phyloP scores from a whole-genome alignment of 2,888 invertebrate genomes.

The Epistrophe grossulariae region DNA sequence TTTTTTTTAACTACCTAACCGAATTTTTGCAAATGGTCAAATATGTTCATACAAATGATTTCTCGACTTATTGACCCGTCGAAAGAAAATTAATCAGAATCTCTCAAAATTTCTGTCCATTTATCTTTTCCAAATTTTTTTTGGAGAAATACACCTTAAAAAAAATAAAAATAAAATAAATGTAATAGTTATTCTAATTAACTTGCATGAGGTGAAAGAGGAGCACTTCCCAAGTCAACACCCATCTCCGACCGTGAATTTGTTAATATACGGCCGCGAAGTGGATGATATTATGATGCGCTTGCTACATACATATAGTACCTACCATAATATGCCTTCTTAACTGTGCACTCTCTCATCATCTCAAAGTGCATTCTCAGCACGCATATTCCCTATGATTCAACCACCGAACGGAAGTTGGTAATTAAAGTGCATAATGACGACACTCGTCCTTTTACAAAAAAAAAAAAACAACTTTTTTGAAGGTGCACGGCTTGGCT shows the following conservation, averaged over 20 bases:
- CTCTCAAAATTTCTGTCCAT: too few relatives aligned
- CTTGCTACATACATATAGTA: background rate
- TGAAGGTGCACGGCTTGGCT: conserved; percentile 49
- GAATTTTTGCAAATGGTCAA: too few relatives aligned
- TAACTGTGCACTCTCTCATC: background rate
- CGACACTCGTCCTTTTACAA: conserved; percentile 69
- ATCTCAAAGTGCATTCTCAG: conserved; percentile 51
- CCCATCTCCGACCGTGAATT: conserved; percentile 52
- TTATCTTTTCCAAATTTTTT: too few relatives aligned
- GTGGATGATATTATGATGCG: conserved; percentile 11
- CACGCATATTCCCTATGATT: conserved; percentile 61
- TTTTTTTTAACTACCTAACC: too few relatives aligned
- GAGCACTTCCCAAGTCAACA: conserved; percentile 34
- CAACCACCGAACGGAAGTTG: conserved; percentile 75
- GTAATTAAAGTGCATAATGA: conserved; percentile 75
- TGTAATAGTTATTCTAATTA: conserved; percentile 49
- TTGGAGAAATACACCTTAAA: conserved; percentile 24
- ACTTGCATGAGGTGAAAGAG: conserved; percentile 14
- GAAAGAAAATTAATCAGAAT: too few relatives aligned
- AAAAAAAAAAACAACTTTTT: conserved; percentile 5
- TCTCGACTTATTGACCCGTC: too few relatives aligned
- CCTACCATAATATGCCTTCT: background rate
- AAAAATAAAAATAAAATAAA: background rate
- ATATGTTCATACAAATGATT: too few relatives aligned
- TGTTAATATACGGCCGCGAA: conserved; percentile 7